These are phyloP conservation scores for Marronus borbonicus DNA, from an alignment of 2,888 invertebrate genomes.

Conservation along the genomic window DNA sequence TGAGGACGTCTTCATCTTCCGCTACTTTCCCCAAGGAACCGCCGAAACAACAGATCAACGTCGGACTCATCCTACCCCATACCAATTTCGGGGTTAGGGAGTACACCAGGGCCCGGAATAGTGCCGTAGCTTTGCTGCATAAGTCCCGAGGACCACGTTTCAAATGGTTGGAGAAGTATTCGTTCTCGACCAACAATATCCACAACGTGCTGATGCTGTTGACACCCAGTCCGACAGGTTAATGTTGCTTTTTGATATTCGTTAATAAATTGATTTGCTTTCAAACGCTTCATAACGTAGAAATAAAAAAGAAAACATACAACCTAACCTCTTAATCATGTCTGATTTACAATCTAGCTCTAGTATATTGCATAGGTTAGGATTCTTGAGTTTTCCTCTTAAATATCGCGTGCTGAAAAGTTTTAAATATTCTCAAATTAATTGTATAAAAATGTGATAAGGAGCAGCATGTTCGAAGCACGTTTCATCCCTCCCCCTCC, in stretches of 20 bases:
- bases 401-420: too few relatives aligned
- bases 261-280: too few relatives aligned
- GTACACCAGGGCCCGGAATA: constrained; percentile 78
- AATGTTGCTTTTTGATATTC: constrained; percentile 55
- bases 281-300: too few relatives aligned
- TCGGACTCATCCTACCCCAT: constrained; percentile 77
- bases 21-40: constrained; percentile 52
- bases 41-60: constrained; percentile 68
- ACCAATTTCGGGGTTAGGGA: constrained; percentile 78
- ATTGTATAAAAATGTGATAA: too few relatives aligned
- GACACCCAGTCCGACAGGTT: constrained; percentile 85
- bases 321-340: too few relatives aligned
- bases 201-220: constrained; percentile 79
- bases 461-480: too few relatives aligned
- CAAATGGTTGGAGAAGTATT: constrained; percentile 77
- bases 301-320: too few relatives aligned
- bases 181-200: constrained; percentile 77
- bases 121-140: constrained; percentile 75
- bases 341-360: too few relatives aligned
- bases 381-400: too few relatives aligned
- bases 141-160: constrained; percentile 74
- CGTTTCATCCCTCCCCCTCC: too few relatives aligned
- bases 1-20: constrained; percentile 53
- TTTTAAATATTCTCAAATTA: too few relatives aligned
- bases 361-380: too few relatives aligned